Conservation (phyloP, 2,797 vertebrate species). For the Onychomys leucogaster region DNA sequence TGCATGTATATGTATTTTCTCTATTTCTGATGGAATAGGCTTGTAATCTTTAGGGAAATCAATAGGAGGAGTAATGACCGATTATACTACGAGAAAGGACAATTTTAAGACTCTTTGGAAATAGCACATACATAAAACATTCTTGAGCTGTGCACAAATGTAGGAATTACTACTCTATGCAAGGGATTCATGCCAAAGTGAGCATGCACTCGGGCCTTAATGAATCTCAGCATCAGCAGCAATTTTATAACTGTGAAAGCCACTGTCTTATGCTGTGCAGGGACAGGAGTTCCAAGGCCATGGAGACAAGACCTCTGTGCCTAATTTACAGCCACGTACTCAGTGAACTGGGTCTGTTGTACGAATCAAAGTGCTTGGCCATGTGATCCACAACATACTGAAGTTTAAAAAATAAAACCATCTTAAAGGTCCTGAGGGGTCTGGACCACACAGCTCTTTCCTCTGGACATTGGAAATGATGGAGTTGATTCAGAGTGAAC, state of each 20-base stretch:
- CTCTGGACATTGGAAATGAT: not conserved
- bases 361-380: conserved; percentile 30
- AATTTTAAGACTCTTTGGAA: conserved; percentile 79
- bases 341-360: conserved; percentile 54
- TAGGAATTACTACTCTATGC: conserved; percentile 35
- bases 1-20: not conserved
- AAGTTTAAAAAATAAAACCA: conserved; percentile 55
- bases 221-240: conserved; percentile 67
- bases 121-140: conserved; percentile 79
- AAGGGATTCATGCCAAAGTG: conserved; percentile 73
- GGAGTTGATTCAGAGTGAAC: not conserved
- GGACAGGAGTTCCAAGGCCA: conserved; percentile 50
- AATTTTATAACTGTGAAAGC: conserved; percentile 71
- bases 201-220: conserved; percentile 70
- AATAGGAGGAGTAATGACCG: conserved; percentile 73
- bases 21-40: conserved; percentile 73
- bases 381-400: conserved; percentile 22
- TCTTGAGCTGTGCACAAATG: conserved; percentile 69
- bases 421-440: conserved; percentile 58
- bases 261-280: conserved; percentile 66
- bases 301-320: conserved; percentile 62
- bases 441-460: not conserved
- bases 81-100: conserved; percentile 75
- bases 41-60: conserved; percentile 80
- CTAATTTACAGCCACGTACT: conserved; percentile 71